A percentile compares a stretch with the other conserved stretches of the same genome.
phyloP scores from a whole-genome alignment of 1,140 invertebrate species.

The Papilio polytes region DNA sequence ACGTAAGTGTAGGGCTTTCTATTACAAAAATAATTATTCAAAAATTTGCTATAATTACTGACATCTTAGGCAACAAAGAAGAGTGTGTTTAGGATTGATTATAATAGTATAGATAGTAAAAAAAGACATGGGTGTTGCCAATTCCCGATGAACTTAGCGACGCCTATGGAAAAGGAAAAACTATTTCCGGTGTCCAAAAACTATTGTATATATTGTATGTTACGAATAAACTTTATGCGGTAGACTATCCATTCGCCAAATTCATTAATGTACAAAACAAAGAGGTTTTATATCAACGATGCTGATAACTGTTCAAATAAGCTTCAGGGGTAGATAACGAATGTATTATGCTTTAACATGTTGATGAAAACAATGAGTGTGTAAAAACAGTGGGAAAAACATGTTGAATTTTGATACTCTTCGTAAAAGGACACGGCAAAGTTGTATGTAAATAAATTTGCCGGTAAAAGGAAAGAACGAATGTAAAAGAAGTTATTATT shows the following conservation, averaged over 20 bases:
- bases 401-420: neutral
- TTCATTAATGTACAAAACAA: constrained; percentile 27
- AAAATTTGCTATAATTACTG: too few species aligned
- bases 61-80: too few species aligned
- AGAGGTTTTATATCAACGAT: neutral
- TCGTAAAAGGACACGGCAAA: neutral
- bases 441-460: neutral
- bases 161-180: too few species aligned
- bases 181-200: too few species aligned
- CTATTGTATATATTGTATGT: too few species aligned
- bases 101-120: too few species aligned
- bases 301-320: constrained; percentile 14
- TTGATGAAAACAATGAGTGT: neutral
- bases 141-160: too few species aligned
- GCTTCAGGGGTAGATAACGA: neutral
- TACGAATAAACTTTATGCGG: too few species aligned
- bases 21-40: too few species aligned
- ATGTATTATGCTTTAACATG: neutral
- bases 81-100: too few species aligned
- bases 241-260: neutral
- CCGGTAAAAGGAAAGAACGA: neutral
- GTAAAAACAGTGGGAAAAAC: neutral
- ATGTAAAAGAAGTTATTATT: neutral
- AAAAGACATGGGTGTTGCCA: too few species aligned
- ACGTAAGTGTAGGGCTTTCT: too few species aligned